These are phyloP conservation scores for Rhinatrema bivittatum DNA, from an alignment of 2,797 vertebrate species.

Conservation along the genomic window DNA sequence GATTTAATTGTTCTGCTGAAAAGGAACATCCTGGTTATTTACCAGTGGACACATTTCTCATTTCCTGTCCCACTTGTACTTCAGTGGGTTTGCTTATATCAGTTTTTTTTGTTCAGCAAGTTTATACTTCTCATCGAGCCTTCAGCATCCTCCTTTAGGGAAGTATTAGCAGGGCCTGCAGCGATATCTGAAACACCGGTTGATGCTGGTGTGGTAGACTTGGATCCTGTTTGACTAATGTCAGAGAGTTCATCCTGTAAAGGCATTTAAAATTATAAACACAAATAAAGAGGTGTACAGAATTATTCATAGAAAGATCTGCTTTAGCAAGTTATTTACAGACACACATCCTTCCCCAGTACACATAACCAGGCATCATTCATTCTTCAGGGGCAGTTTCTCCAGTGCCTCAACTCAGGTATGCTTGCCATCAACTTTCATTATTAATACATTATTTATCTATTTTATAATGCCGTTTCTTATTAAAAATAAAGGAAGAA, in stretches of 20 bases:
- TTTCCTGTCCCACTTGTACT: conserved; percentile 61
- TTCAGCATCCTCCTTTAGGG: conserved; percentile 52
- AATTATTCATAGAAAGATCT: too few species aligned
- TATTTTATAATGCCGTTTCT: too few species aligned
- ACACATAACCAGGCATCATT: too few species aligned
- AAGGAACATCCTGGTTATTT: too few species aligned
- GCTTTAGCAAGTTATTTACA: too few species aligned
- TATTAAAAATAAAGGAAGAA: too few species aligned
- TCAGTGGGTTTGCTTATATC: conserved; percentile 67
- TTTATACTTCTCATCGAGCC: conserved; percentile 60
- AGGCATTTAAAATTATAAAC: conserved; percentile 1
- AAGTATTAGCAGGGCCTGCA: conserved; percentile 46
- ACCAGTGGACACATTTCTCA: conserved; percentile 77
- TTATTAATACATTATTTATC: too few species aligned
- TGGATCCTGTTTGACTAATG: conserved; percentile 59
- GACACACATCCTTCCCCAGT: too few species aligned
- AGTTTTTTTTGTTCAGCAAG: conserved; percentile 45
- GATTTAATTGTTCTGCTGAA: too few species aligned
- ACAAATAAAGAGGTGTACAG: neutral
- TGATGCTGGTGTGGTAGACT: conserved; percentile 58
- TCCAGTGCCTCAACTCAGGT: too few species aligned
- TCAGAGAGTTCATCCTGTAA: conserved; percentile 85
- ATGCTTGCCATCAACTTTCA: too few species aligned
- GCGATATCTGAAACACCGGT: conserved; percentile 54
- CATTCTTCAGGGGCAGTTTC: too few species aligned